These are phyloP conservation scores for Daphoenositta chrysoptera DNA, from an alignment of 2,113 vertebrate genomes.

Conservation along the genomic window DNA sequence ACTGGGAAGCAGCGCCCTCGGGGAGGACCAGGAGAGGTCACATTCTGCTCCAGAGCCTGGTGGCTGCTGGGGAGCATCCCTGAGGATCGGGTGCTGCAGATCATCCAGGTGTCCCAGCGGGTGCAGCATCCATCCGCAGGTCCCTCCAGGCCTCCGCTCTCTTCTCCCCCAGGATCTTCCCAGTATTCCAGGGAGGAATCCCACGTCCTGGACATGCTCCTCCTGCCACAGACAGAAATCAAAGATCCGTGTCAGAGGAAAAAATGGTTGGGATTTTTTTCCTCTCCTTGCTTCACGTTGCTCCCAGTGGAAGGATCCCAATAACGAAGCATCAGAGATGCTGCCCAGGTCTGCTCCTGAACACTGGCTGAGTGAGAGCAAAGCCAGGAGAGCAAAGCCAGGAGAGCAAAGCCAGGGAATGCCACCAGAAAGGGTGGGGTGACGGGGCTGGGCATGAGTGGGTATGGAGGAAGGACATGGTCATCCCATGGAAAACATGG, in stretches of 20 bases:
- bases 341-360: background rate
- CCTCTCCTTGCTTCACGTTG: background rate
- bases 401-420: background rate
- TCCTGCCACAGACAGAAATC: background rate
- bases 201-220: accelerated
- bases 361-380: accelerated
- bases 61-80: background rate
- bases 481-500: background rate
- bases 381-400: background rate
- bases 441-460: accelerated
- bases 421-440: accelerated
- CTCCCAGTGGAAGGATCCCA: background rate
- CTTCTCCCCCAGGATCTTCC: background rate
- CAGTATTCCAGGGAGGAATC: background rate
- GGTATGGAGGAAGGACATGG: background rate
- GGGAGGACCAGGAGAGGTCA: background rate
- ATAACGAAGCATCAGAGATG: accelerated
- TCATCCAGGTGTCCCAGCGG: background rate
- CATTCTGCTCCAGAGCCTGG: background rate
- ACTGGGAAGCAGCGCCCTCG: background rate
- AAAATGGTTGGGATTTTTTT: background rate
- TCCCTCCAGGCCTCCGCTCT: background rate
- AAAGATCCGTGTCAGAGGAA: background rate
- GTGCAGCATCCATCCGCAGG: background rate
- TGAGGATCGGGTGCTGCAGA: background rate